phyloP scores from a whole-genome alignment of 2,113 vertebrate genomes.

The Rana temporaria region DNA sequence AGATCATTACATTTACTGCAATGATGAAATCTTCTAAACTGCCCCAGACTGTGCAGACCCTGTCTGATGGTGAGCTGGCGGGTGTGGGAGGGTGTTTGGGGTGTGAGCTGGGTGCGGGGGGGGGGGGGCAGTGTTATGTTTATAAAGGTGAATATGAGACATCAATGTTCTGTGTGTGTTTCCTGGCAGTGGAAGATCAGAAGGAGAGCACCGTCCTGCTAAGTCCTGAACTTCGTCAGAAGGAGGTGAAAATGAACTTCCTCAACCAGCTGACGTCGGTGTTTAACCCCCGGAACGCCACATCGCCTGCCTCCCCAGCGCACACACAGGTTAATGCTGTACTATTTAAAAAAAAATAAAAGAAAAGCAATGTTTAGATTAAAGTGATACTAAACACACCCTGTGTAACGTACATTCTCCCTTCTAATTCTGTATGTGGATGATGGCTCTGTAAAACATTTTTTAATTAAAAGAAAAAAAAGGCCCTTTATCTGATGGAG shows the following conservation, averaged over 20 bases:
- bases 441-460: too few relatives aligned
- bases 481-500: too few relatives aligned
- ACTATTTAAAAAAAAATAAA: background rate
- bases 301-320: slow-evolving; percentile 73
- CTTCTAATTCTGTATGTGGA: too few relatives aligned
- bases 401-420: too few relatives aligned
- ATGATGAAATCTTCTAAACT: slow-evolving; percentile 99
- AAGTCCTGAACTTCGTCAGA: slow-evolving; percentile 92
- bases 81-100: background rate
- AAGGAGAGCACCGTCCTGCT: slow-evolving; percentile 90
- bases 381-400: too few relatives aligned
- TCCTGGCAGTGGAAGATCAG: slow-evolving; percentile 90
- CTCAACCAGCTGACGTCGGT: slow-evolving; percentile 95
- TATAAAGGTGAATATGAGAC: too few relatives aligned
- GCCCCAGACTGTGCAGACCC: slow-evolving; percentile 96
- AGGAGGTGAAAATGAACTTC: slow-evolving; percentile 98
- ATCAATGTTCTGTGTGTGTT: background rate
- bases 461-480: too few relatives aligned
- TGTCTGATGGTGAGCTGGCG: slow-evolving; percentile 85
- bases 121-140: too few relatives aligned
- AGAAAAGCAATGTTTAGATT: too few relatives aligned
- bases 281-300: slow-evolving; percentile 89
- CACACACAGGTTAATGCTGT: slow-evolving; percentile 80
- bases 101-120: too few relatives aligned
- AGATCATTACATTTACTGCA: slow-evolving; percentile 98